Base-by-base conservation (phyloP, 2,797 vertebrate genomes). In the Scarus forsteni region DNA sequence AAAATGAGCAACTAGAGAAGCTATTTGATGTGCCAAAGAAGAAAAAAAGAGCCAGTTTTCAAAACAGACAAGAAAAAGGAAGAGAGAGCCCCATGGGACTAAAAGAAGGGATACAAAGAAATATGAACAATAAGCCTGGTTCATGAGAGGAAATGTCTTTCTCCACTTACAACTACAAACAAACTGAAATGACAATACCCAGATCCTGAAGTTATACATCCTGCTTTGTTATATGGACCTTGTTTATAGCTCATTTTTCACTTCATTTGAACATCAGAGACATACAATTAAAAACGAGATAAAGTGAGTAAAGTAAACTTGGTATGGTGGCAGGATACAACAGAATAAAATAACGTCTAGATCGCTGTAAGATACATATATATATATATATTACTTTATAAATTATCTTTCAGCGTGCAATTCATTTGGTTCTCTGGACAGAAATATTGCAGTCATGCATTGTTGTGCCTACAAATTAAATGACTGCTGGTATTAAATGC, bases 1-100 rank as follows among this genome's bases (percentile, higher is more conserved):
- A 45, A 91, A 91, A 88, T 85, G 45, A 89, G 67, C 60, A 70
- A 64, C 66, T 82, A 58, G 40, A 77, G 66, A 73, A 74, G 74
- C 79, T 68, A 74, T 85, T 84, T 75, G 18, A 78, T 78, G 87
- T 40, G 18, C 42, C 42, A 43, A 11, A 42, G 42, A 43, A 43
- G 46, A 70, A 45, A 61, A 50, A 73, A 73, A 87, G 3, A 10
- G 40, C 70, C 74, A 84, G 60, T 75, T 60, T 75, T 70, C 27
- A 76, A 35, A 65, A 44, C 2, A 65, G 66, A 67, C 46, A 1
- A 74, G 59, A 48, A 73, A 51, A 73, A 73, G 42, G 59, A 78
- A 79, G 61, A 0, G 46, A 36, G 71, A 58, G 68, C 70, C 83
- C 60, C 40, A 12, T 13, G 57, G 69, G 84, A 75, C 12, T 45